Evolutionary conservation across 2,113 vertebrate genomes (phyloP).

Genomic region (Nematolebias whitei): DNA sequence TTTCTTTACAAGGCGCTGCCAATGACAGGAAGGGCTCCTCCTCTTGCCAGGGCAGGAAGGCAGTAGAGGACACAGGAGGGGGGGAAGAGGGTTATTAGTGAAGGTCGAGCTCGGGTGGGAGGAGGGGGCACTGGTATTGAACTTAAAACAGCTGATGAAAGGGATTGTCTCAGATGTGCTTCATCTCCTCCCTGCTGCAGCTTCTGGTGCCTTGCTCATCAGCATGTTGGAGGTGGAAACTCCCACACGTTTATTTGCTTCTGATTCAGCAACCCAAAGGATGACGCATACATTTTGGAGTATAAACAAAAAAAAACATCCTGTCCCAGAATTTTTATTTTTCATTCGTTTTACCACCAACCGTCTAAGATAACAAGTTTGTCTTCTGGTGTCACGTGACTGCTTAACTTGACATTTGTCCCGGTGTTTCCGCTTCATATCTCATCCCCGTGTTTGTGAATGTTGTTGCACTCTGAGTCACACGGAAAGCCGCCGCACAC

Average conservation of each 20-base stretch:
- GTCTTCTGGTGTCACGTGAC: background rate
- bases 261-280: conserved; percentile 13
- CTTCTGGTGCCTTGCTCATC: conserved; percentile 62
- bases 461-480: conserved; percentile 29
- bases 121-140: conserved; percentile 62
- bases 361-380: background rate
- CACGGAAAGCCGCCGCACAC: conserved; percentile 31
- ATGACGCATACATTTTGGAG: conserved; percentile 1
- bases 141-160: conserved; percentile 77
- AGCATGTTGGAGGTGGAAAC: conserved; percentile 50
- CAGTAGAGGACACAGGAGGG: conserved; percentile 57
- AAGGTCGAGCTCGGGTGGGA: conserved; percentile 19
- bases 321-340: background rate
- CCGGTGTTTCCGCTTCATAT: conserved; percentile 2
- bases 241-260: conserved; percentile 18
- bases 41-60: conserved; percentile 73
- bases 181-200: conserved; percentile 61
- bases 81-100: conserved; percentile 61
- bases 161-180: conserved; percentile 61
- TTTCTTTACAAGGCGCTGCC: conserved; percentile 70
- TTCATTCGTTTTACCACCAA: background rate
- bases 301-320: background rate
- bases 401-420: background rate
- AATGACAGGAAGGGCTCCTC: conserved; percentile 79
- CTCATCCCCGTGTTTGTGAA: conserved; percentile 9